These are phyloP conservation scores for Drosophila vallismaia DNA, from an alignment of 2,888 invertebrate species.

Conservation along the genomic window DNA sequence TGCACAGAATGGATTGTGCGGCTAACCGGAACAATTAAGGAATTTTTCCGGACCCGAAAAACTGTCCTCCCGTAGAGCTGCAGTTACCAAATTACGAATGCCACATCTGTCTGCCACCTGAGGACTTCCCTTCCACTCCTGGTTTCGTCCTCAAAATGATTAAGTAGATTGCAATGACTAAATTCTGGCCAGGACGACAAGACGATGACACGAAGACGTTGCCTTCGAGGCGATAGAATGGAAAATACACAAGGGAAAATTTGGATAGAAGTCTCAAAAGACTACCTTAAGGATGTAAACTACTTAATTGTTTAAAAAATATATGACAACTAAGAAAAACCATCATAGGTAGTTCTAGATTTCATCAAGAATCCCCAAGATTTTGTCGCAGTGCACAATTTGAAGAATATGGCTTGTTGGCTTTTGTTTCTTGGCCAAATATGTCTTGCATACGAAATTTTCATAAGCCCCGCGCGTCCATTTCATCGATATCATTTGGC, in stretches of 20 bases:
- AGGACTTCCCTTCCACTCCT: background rate
- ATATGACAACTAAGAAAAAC: too few relatives aligned
- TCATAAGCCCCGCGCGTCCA: slow-evolving; percentile 48
- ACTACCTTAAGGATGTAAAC: background rate
- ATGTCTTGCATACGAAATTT: slow-evolving; percentile 76
- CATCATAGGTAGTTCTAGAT: too few relatives aligned
- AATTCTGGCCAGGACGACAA: slow-evolving; percentile 64
- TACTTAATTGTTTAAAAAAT: too few relatives aligned
- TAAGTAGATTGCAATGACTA: slow-evolving; percentile 80
- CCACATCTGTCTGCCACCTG: slow-evolving; percentile 38
- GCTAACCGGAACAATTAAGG: slow-evolving; percentile 84
- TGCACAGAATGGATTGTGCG: slow-evolving; percentile 83
- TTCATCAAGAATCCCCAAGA: background rate
- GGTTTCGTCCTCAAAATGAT: slow-evolving; percentile 64
- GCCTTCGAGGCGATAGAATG: slow-evolving; percentile 33
- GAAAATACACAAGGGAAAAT: slow-evolving; percentile 16
- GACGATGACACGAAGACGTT: slow-evolving; percentile 36
- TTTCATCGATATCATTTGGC: slow-evolving; percentile 65
- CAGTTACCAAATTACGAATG: slow-evolving; percentile 71
- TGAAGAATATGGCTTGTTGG: slow-evolving; percentile 60
- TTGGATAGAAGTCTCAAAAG: background rate
- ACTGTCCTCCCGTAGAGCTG: slow-evolving; percentile 15
- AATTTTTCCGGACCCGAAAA: slow-evolving; percentile 68
- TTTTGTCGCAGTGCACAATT: background rate
- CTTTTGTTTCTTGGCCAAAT: slow-evolving; percentile 68